Evolutionary conservation across 2,797 vertebrate genomes (phyloP), one percentile per base, ranked within the genome.

Genomic region (Podargus strigoides): DNA sequence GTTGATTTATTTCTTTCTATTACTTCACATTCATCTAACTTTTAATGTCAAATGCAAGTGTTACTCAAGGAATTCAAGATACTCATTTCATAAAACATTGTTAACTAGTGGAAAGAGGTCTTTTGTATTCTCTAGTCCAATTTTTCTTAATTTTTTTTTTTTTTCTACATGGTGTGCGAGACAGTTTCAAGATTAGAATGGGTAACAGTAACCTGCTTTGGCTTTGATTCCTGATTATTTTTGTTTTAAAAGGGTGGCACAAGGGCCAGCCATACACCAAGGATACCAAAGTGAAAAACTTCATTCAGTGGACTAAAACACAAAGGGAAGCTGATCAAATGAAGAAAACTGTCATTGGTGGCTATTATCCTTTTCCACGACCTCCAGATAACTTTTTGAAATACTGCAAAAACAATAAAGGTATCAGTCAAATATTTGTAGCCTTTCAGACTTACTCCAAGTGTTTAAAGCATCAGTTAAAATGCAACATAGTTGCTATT

Each of bases 241-340:
- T 93, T 93, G 50, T 95, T 93, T 88, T 74, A 9, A 91, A 96
- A 99, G 98, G 98, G 62, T 98, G 97, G 94, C 99, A 99, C 97
- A 98, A 98, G 97, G 98, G 98, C 60, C 98, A 99, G 83, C 98
- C 98, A 0, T 99, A 99, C 81, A 97, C 97, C 82, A 97, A 85
- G 15, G 98, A 99, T 73, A 85, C 97, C 42, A 98, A 96, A 92
- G 98, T 99, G 82, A 98, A 98, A 97, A 98, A 90, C 59, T 99
- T 99, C 96, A 98, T 99, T 94, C 98, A 98, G 39, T 99, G 99
- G 99, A 98, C 96, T 36, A 99, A 98, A 96, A 98, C 97, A 9
- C 98, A 98, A 81, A 98, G 94, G 9, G 98, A 99, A 95, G 97
- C 96, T 16, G 79, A 96, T 7, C 93, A 98, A 64, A 93, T 98